These are phyloP conservation scores for Tricholauxania praeusta DNA, from an alignment of 2,888 invertebrate species.

Conservation along the genomic window DNA sequence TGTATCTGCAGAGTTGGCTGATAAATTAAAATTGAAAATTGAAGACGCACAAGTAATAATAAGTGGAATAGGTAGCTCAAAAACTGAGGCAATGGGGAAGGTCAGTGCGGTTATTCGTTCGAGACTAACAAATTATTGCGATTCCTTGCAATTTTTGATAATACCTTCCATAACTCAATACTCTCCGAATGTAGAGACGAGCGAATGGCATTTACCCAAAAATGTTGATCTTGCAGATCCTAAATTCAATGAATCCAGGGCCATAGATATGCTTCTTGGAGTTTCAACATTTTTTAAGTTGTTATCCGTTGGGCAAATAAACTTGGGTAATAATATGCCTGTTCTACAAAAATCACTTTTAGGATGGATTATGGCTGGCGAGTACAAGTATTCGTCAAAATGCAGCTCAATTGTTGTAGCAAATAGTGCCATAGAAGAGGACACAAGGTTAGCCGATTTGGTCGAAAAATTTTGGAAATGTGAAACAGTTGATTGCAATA, in stretches of 20 bases:
- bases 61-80: neutral
- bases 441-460: neutral
- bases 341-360: too few species aligned
- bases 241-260: constrained; percentile 1
- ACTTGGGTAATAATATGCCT: neutral
- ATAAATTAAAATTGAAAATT: neutral
- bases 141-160: neutral
- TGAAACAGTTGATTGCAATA: neutral
- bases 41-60: neutral
- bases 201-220: constrained; percentile 3
- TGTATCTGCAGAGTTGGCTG: neutral
- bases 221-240: constrained; percentile 3
- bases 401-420: neutral
- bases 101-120: neutral
- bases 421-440: neutral
- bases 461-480: constrained; percentile 6
- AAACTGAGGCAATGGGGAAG: neutral
- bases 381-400: neutral
- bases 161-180: neutral
- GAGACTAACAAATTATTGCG: neutral
- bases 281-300: neutral
- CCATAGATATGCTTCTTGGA: neutral
- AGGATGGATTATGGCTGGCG: constrained; percentile 1
- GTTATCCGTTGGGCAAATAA: neutral
- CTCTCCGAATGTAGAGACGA: neutral